Base-by-base conservation (phyloP, 2,797 vertebrate species). In the Myotis daubentonii region DNA sequence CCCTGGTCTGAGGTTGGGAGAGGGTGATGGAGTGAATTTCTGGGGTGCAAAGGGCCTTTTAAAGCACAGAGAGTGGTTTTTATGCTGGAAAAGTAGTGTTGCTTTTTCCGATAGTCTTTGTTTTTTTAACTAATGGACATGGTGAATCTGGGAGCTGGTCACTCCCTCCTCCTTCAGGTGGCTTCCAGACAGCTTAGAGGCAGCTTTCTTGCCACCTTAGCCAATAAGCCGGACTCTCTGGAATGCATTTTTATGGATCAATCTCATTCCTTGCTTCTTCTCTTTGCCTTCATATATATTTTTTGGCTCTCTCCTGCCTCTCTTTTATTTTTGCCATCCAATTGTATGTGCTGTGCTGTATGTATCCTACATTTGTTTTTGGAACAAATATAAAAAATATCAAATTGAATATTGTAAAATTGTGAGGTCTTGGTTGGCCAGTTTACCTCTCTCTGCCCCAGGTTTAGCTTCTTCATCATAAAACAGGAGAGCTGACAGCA, bases 121-220 rank as follows among this genome's bases (percentile, higher is more conserved):
- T 87, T 51, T 66, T 74, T 62, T 70, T 12, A 66, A 82, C 55
- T 65, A 72, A 23, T 57, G 60, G 47, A n/a, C 6, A 3, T 33
- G 30, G 41, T n/a, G 57, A 90, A 2, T 68, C 51, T 20, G 51
- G 62, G 38, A 53, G 41, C 44, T 13, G 16, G 74, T 66, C 25
- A 6, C 47, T 22, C 62, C 55, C 53, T 70, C n/a, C 44, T 88
- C 65, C 60, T 92, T 60, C 19, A 3, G 3, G 33, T 22, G 47
- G 55, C 41, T 68, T 20, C 0, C 0, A n/a, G 68, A 76, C 87
- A 94, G 53, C 72, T 55, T 7, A 44, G 10, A 65, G 49, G 15
- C 86, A n/a, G 16, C 28, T 88, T 86, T 88, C 76, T 88, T 81
- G 72, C 25, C 36, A 44, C 22, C 36, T 79, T 78, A 60, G 94